These are phyloP conservation scores for Stichopus horrens DNA, from an alignment of 53 echinoderm and acorn worm genomes.

Conservation along the genomic window DNA sequence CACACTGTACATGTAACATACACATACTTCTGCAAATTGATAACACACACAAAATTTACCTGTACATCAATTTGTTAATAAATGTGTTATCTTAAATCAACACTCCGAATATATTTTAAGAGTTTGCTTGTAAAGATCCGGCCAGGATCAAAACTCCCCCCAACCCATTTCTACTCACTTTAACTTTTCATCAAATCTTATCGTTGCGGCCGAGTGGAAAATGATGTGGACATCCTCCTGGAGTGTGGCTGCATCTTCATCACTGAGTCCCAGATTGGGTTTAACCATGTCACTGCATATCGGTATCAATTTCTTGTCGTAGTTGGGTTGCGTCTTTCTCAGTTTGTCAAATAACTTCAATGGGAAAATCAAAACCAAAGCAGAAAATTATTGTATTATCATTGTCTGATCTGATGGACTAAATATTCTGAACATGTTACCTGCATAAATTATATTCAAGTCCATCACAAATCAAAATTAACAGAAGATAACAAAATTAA, in stretches of 20 bases:
- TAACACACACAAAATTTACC: too few relatives aligned
- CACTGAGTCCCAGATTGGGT: constrained; percentile 72
- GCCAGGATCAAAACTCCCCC: not conserved
- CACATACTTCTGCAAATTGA: too few relatives aligned
- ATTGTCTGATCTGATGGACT: too few relatives aligned
- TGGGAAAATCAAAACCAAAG: too few relatives aligned
- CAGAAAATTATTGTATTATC: too few relatives aligned
- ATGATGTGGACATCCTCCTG: constrained; percentile 72
- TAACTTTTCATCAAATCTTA: constrained; percentile 94
- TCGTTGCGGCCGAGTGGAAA: constrained; percentile 88
- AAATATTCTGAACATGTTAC: too few relatives aligned
- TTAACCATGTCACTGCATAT: constrained; percentile 77
- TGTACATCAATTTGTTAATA: not conserved
- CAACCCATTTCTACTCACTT: constrained; percentile 53
- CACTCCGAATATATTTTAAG: too few relatives aligned
- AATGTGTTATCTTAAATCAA: not conserved
- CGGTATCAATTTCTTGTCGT: constrained; percentile 68
- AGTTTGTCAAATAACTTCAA: constrained; percentile 86
- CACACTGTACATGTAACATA: too few relatives aligned
- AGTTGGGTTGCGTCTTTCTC: constrained; percentile 62
- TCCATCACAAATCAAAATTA: too few relatives aligned
- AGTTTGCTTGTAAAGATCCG: not conserved
- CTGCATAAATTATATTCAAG: too few relatives aligned
- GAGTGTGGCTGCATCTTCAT: constrained; percentile 64
- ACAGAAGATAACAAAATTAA: too few relatives aligned